Conservation (phyloP, 23 tunicate genomes). For the Phallusia fumigata region DNA sequence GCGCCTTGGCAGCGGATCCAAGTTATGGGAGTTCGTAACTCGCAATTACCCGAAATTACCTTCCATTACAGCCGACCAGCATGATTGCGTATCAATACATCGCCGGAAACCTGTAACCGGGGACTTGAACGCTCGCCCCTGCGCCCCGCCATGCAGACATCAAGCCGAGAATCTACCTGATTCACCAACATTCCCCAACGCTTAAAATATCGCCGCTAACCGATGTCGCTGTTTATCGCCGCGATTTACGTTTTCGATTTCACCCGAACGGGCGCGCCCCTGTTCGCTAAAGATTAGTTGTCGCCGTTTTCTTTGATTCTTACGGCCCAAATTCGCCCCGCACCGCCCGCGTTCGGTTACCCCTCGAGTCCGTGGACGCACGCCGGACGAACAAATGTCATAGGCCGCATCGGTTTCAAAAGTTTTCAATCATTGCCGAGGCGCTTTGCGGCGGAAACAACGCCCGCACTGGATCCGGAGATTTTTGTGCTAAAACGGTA, state of each 20-base stretch:
- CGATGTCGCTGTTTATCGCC: neutral
- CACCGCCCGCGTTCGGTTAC: too few species aligned
- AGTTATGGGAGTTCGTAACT: neutral
- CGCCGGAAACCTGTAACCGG: neutral
- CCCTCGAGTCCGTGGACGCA: too few species aligned
- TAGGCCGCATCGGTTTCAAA: too few species aligned
- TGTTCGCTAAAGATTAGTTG: slow-evolving; percentile 8
- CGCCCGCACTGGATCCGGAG: too few species aligned
- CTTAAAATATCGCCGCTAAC: neutral
- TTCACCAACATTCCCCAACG: neutral
- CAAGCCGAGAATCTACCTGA: neutral
- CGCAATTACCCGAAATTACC: slow-evolving; percentile 8
- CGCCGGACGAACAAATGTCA: too few species aligned
- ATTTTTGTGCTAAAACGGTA: too few species aligned
- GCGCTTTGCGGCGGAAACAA: too few species aligned
- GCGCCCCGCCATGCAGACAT: neutral
- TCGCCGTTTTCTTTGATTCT: neutral
- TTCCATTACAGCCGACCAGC: neutral
- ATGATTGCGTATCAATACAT: neutral
- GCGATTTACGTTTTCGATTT: slow-evolving; percentile 8
- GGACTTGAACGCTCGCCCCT: neutral
- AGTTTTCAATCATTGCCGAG: too few species aligned
- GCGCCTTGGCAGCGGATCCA: neutral
- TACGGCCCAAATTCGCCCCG: too few species aligned
- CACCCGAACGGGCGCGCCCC: neutral